phyloP scores from a whole-genome alignment of 2,888 invertebrate genomes.

The Sepiola atlantica region DNA sequence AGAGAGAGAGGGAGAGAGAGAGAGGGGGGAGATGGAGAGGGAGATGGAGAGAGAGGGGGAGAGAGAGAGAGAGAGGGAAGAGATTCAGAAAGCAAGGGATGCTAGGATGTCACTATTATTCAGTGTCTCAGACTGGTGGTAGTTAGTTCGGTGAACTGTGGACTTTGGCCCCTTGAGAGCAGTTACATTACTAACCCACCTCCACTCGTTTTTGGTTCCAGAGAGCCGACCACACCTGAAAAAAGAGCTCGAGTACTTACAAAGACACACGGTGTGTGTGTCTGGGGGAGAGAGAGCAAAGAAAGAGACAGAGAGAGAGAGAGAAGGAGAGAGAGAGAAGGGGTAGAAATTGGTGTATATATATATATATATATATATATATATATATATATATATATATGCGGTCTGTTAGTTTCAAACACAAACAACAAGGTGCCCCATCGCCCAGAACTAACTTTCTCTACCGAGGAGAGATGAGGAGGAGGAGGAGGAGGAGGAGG shows the following conservation, averaged over 20 bases:
- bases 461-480: not conserved
- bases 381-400: not conserved
- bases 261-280: too few species aligned
- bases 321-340: not conserved
- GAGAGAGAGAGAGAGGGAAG: not conserved
- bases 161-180: not conserved
- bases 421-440: not conserved
- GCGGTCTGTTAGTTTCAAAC: not conserved
- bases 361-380: not conserved
- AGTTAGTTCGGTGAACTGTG: not conserved
- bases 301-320: slow-evolving; percentile 32
- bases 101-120: not conserved
- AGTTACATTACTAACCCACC: not conserved
- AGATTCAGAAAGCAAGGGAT: too few species aligned
- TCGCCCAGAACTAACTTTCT: not conserved
- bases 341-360: not conserved
- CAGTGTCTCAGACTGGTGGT: not conserved
- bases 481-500: too few species aligned
- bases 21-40: too few species aligned
- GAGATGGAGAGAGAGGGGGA: not conserved
- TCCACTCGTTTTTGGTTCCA: too few species aligned
- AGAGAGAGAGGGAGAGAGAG: slow-evolving; percentile 38
- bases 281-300: not conserved
- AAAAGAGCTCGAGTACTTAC: not conserved
- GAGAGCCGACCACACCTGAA: not conserved